Base-by-base conservation (phyloP, 2,113 vertebrate genomes). In the Gambusia affinis region DNA sequence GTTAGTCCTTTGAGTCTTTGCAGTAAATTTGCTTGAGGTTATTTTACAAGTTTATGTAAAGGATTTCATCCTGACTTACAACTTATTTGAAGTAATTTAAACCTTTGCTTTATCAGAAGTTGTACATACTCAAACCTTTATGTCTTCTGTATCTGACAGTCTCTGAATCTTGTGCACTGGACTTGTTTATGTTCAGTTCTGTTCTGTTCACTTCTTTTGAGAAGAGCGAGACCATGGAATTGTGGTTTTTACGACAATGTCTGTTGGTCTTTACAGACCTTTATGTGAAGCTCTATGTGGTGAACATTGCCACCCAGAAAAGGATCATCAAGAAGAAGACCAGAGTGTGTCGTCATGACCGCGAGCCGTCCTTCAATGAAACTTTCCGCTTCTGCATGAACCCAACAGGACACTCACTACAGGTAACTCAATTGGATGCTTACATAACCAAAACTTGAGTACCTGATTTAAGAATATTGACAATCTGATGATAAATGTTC, bases 281-380 rank as follows among this genome's bases (percentile, higher is more conserved):
- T 37, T 99, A 99, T 79, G 97, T 99, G 92, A 99, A 99, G 94
- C 93, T 99, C 33, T 99, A 99, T 0, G 96, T 99, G 84, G 96
- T 99, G 83, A 99, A 99, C 77, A 94, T 98, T 44, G 96, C 97
- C 70, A 98, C 97, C 22, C 97, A 99, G 86, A 99, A 99, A 83
- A 96, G 97, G 90, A 96, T 99, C 78, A 96, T 99, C 87, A 99
- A 99, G 94, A 99, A 99, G 94, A 99, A 99, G 93, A 99, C 98
- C 31, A 94, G 98, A 81, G 97, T 99, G 64, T 99, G 98, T 87
- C 95, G 98, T 60, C 98, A 99, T n/a, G 98, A 99, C 86, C 95
- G 98, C 10, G 98, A 99, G 79, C 98, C 98, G 28, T 98, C 97
- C 0, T 99, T 99, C 86, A 99, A 99, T 31, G 98, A 99, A 92